Evolutionary conservation across 2,888 invertebrate species (phyloP).

Genomic region (Epistrophe eligans): DNA sequence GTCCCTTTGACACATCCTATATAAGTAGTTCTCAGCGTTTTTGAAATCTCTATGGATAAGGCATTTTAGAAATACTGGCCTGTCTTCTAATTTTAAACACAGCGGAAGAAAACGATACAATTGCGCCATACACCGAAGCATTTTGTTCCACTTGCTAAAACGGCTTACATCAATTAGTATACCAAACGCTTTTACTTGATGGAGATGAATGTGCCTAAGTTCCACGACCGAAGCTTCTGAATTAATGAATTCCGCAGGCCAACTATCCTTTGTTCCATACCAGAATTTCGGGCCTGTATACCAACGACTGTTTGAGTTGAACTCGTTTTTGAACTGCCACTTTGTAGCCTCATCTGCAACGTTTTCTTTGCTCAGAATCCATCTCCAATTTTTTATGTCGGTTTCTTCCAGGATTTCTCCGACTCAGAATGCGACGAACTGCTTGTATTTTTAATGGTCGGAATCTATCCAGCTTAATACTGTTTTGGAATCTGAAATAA

Average conservation of each 20-base stretch:
- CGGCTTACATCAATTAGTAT: neutral
- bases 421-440: no score
- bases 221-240: no score
- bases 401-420: constrained; percentile 39
- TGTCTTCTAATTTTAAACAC: neutral
- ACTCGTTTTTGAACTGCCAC: no score
- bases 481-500: neutral
- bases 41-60: neutral
- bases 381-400: constrained; percentile 15
- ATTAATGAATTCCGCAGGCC: no score
- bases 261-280: no score
- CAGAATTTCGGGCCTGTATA: no score
- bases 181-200: no score
- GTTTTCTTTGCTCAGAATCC: neutral
- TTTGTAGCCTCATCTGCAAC: no score
- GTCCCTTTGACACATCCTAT: neutral
- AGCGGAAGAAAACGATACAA: neutral
- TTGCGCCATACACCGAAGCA: neutral
- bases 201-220: no score
- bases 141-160: constrained; percentile 1
- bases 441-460: no score
- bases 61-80: neutral
- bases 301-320: no score
- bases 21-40: constrained; percentile 31
- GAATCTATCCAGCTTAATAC: no score